These are phyloP conservation scores for Habropoda laboriosa DNA, from an alignment of 1,140 invertebrate species.

Conservation along the genomic window DNA sequence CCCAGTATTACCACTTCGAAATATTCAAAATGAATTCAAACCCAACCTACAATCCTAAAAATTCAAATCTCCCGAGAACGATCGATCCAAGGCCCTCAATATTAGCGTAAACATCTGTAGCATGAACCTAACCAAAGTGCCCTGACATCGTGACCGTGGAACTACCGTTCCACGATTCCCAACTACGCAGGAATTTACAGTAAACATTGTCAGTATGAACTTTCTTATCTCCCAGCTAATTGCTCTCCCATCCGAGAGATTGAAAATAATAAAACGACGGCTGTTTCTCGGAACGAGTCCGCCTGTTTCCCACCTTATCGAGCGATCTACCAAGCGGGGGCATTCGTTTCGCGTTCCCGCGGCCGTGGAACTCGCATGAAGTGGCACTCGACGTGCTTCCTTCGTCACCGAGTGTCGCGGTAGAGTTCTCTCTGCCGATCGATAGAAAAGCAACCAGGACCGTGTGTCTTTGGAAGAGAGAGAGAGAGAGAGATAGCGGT, in stretches of 20 bases:
- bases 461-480: too few relatives aligned
- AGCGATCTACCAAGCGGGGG: neutral
- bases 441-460: too few relatives aligned
- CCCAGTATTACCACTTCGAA: too few relatives aligned
- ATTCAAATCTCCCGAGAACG: too few relatives aligned
- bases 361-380: slow-evolving; percentile 34
- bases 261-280: neutral
- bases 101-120: too few relatives aligned
- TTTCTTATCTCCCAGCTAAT: neutral
- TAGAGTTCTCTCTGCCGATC: neutral
- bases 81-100: too few relatives aligned
- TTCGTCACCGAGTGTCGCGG: slow-evolving; percentile 1
- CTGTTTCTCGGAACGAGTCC: neutral
- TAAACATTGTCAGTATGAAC: neutral
- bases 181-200: neutral
- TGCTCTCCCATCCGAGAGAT: neutral
- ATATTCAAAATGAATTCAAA: too few relatives aligned
- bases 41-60: too few relatives aligned
- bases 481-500: too few relatives aligned
- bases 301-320: slow-evolving; percentile 23
- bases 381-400: slow-evolving; percentile 18
- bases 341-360: slow-evolving; percentile 1
- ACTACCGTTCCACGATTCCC: too few relatives aligned
- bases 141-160: too few relatives aligned
- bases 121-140: too few relatives aligned